Base-by-base conservation (phyloP, 2,888 invertebrate genomes). In the Nephrotoma guestfalica region DNA sequence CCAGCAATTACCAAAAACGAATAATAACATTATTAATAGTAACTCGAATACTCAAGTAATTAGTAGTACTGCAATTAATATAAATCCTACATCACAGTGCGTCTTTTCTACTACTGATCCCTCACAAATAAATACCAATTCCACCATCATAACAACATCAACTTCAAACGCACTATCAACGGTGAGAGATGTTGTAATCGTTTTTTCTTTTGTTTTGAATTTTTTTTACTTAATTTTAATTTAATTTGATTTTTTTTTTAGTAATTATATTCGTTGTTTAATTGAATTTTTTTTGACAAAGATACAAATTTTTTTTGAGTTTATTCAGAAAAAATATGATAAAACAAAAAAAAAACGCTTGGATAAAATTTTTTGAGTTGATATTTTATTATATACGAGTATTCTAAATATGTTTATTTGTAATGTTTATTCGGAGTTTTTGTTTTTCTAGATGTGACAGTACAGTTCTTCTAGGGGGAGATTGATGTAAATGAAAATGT, bases 211-310 rank as follows among this genome's bases (percentile, higher is more conserved):
- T 51, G 47, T 47, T 47, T 86, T 86, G 51, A 86, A 51, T 51
- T 57, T 85, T 85, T 13, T 85, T 85, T 43, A 45, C 57, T 86
- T 15, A 45, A 45, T 86, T 85, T 87, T 87, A 88, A 86, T 88
- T 89, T 89, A 89, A 87, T 89, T 90, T 90, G 89, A 89, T 90
- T 85, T 42, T 57, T 86, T 89, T 90, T 89, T 89, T 89, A 90
- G 89, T 88, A 87, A 89, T 89, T 86, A 30, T 30, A 45, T 45
- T 45, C 47, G 43, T 47, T 30, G 43, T 88, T 89, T 89, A 89
- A 88, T 88, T 88, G 87, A 87, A 87, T 87, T 87, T 13, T 85
- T 30, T 30, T 89, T 89, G 89, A 86, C 87, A 71, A 71, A 71
- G 71, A 71, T 71, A 30, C 18, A 71, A 71, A 71, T 71, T 71